Evolutionary conservation across 2,113 vertebrate genomes (phyloP).

Genomic region (Lasiurus cinereus): DNA sequence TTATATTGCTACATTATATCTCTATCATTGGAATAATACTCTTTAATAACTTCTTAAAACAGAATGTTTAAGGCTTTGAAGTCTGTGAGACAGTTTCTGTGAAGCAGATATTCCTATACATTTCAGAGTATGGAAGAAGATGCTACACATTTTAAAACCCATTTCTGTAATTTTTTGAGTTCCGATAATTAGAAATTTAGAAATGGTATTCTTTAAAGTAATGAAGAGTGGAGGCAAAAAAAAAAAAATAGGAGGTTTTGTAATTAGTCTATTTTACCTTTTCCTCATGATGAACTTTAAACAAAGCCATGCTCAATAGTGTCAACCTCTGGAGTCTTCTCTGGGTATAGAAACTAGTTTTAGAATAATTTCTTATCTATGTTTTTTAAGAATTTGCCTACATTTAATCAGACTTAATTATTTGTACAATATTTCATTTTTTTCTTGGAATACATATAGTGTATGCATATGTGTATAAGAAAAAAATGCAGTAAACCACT

Average conservation of each 20-base stretch:
- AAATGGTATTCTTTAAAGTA: background rate
- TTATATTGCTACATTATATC: background rate
- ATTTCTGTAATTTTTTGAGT: background rate
- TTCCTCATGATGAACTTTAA: background rate
- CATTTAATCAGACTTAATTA: background rate
- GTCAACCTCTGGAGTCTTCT: background rate
- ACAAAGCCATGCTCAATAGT: background rate
- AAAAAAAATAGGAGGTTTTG: background rate
- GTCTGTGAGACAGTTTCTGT: background rate
- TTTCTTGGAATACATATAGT: background rate
- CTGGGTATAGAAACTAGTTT: background rate
- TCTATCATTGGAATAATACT: background rate
- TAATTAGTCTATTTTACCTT: background rate
- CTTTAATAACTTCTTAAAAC: constrained; percentile 22
- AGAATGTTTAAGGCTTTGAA: constrained; percentile 24
- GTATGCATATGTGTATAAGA: background rate
- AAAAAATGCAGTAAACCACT: background rate
- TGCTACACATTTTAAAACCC: background rate
- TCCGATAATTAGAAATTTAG: background rate
- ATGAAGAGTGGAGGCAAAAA: background rate
- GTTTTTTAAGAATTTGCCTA: no score
- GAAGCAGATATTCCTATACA: background rate
- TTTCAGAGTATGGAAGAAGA: background rate
- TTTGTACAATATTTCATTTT: background rate
- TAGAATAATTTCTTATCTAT: background rate